Base-by-base conservation (phyloP, 2,797 vertebrate species). In the Etheostoma nigrum region DNA sequence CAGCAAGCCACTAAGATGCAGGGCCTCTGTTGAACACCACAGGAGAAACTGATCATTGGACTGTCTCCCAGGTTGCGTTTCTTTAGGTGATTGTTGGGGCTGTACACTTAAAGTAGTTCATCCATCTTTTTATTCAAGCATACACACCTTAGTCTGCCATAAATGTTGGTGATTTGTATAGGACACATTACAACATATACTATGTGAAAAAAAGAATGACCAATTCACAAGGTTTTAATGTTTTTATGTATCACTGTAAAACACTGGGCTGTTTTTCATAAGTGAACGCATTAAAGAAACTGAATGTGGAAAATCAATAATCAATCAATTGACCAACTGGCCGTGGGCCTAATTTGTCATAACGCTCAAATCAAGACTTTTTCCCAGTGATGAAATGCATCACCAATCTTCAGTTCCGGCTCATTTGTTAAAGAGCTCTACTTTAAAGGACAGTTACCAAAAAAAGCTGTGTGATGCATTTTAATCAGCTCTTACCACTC, bases 1-100 rank as follows among this genome's bases (percentile, higher is more conserved):
- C 63, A 98, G 92, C 74, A 97, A 95, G 53, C 85, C 91, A 23
- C 97, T 97, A 1, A 97, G 89, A 81, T 98, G 97, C 75, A 96
- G 80, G 0, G 96, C 94, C 86, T 99, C 97, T 98, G 93, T n/a
- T 7, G n/a, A 84, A 91, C 52, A 79, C 16, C 76, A 72, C 63
- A 79, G 42, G 69, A 59, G 19, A 80, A 30, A 33, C 13, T 18
- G 16, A 44, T 62, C 45, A 58, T 7, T 21, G 8, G 19, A 44
- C 2, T 30, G 6, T 23, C 18, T 49, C 11, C 18, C n/a, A 15
- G 2, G 14, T 47, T 58, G 14, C 15, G 16, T 45, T 21, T 60
- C 19, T 33, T 63, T 1, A 33, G 27, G 47, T 5, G 16, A 44
- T 4, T 15, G 0, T 6, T 5, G 42, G 52, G 15, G 12, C 18